Base-by-base conservation (phyloP, 2,113 vertebrate genomes). In the Shinisaurus crocodilurus region DNA sequence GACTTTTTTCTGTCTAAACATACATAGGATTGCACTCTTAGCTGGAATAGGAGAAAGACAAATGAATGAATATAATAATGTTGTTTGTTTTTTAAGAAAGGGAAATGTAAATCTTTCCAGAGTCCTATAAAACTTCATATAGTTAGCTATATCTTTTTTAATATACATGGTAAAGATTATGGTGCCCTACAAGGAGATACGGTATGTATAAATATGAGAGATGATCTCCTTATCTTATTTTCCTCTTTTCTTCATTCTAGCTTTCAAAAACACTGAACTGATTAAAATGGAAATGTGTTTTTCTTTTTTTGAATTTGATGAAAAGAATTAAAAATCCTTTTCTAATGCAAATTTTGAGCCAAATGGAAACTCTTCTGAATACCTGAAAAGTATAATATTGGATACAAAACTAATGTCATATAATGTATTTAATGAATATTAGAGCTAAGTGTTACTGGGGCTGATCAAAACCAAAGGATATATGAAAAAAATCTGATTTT, bases 211-310 rank as follows among this genome's bases (percentile, higher is more conserved):
- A 90, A 43, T 20, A 67, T 93, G 88, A 89, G 32, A 83, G 8
- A 76, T 90, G 75, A 93, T 10, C 0, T 87, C 90, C 37, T 90
- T 91, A 88, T 16, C 40, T 60, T 94, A 83, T 86, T 6, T 90
- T 40, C 1, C 88, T 90, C 69, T 93, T 95, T 93, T 63, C 5
- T 89, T 20, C 92, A 90, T 82, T 85, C 93, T 88, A 92, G 89
- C 60, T 81, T 95, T 91, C 67, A 90, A 81, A 88, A 93, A 82
- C 20, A 70, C 18, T 13, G 0, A 94, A 89, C 54, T 69, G 45
- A 90, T 92, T 40, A 88, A 77, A 92, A 87, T 74, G 77, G 88
- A 92, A 93, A 92, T 91, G 90, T 86, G 87, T 92, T 92, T 32
- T 1, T 85, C 70, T 91, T 94, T 60, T 23, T 54, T 82, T 37